Conservation (phyloP, 2,888 invertebrate species). For the Phyllotreta cruciferae region DNA sequence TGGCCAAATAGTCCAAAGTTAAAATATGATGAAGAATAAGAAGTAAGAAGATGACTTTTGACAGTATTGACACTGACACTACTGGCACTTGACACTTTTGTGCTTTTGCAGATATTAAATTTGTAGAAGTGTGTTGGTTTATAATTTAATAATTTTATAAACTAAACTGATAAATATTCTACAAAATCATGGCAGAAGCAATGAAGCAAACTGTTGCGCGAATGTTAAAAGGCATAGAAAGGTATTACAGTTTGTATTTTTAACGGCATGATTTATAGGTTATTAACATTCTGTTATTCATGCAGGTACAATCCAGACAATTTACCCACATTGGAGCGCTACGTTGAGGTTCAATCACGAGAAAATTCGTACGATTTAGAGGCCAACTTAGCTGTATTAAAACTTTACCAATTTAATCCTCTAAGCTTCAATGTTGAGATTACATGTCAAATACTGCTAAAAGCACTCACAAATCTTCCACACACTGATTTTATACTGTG, state of each 20-base stretch:
- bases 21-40: no score
- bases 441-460: constrained; percentile 88
- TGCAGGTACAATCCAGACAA: constrained; percentile 95
- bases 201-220: constrained; percentile 86
- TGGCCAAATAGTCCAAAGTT: no score
- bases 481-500: constrained; percentile 98
- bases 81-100: no score
- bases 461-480: constrained; percentile 95
- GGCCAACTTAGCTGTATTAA: constrained; percentile 94
- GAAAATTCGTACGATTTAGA: constrained; percentile 97
- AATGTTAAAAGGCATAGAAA: constrained; percentile 91
- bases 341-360: constrained; percentile 90
- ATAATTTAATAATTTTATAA: not conserved
- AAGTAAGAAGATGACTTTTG: no score
- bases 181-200: constrained; percentile 72
- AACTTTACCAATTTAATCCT: constrained; percentile 96
- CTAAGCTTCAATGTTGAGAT: constrained; percentile 83
- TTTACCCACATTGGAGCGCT: constrained; percentile 85
- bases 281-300: constrained; percentile 19
- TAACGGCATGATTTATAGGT: constrained; percentile 42
- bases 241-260: constrained; percentile 64
- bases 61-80: no score
- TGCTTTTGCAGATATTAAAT: no score
- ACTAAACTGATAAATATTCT: not conserved
- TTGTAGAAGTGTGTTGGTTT: not conserved